A percentile compares a stretch with the other conserved stretches of the same genome.
Evolutionary conservation across 2,888 invertebrate genomes (phyloP).

Genomic region (Pycnomerus fuliginosus): DNA sequence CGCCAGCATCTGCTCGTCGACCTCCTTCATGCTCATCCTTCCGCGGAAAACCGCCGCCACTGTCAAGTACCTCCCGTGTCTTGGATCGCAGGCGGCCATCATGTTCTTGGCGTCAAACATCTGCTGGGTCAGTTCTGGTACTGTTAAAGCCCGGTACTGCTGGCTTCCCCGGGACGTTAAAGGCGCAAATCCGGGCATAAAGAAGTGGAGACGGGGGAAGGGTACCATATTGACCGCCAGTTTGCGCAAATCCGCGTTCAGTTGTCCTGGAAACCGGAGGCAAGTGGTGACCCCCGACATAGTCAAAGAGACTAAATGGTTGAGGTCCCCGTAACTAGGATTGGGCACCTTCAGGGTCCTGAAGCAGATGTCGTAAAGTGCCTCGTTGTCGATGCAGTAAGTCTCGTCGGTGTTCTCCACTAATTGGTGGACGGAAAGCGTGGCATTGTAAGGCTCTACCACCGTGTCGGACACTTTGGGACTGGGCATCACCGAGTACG

Average conservation of each 20-base stretch:
- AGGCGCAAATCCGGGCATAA: constrained; percentile 95
- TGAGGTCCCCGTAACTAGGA: constrained; percentile 87
- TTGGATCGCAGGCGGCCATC: constrained; percentile 77
- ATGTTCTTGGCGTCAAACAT: constrained; percentile 78
- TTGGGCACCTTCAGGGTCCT: constrained; percentile 82
- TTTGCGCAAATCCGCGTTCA: constrained; percentile 90
- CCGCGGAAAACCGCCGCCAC: constrained; percentile 73
- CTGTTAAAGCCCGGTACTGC: constrained; percentile 67
- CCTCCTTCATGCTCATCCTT: constrained; percentile 74
- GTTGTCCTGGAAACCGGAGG: constrained; percentile 86
- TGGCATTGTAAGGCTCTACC: constrained; percentile 86
- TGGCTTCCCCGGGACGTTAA: constrained; percentile 86
- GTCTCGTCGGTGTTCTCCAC: constrained; percentile 90
- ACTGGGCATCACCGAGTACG: constrained; percentile 79
- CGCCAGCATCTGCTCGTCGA: constrained; percentile 73
- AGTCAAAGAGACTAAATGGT: constrained; percentile 81
- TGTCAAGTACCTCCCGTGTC: constrained; percentile 69
- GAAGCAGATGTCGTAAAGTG: constrained; percentile 83
- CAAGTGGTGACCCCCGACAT: constrained; percentile 88
- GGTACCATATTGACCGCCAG: constrained; percentile 96
- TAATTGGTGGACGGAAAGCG: constrained; percentile 81
- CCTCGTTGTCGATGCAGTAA: constrained; percentile 82
- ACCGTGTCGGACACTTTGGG: constrained; percentile 76
- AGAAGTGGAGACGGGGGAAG: constrained; percentile 94
- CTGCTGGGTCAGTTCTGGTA: constrained; percentile 75